Base-by-base conservation (phyloP, 2,797 vertebrate species). In the Fistularia commersonii region DNA sequence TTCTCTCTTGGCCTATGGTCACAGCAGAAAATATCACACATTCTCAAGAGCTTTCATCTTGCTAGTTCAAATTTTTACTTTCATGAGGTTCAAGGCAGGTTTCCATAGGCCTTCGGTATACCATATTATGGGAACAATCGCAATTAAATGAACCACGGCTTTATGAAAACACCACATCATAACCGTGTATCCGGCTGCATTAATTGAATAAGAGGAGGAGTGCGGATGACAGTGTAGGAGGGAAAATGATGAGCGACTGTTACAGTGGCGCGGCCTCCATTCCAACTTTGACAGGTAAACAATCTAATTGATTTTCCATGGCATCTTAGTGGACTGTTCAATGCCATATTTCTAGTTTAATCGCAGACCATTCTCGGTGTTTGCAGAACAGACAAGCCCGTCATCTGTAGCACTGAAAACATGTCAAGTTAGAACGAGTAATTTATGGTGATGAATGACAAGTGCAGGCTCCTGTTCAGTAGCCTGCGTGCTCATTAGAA, bases 391-490 rank as follows among this genome's bases (percentile, higher is more conserved):
- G 88, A 90, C 88, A 85, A 82, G 83, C 76, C 69, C 76, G 82
- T 89, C 88, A 89, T 84, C 84, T 85, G 83, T 72, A 68, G 75
- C 74, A 61, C 79, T 53, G 80, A 84, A 87, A 87, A 86, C 86
- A 84, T 84, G 87, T 90, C 88, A 89, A 85, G 81, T 84, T 79
- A 68, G 81, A 82, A 85, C 77, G 69, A 84, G 87, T 89, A 86
- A 90, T 92, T 90, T 90, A 82, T 66, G 84, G 81, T 88, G 89
- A 90, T 92, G 89, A 92, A 88, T 91, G 91, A 91, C 91, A 91
- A 88, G 85, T 82, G 76, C 79, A 77, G 85, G 79, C 85, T 89
- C 86, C 80, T 85, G 87, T 87, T 88, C 84, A 80, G 80, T 85
- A 87, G 84, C 82, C 79, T 77, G 83, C 79, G 80, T 72, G 77